Percentiles rank a stretch among this genome's conserved stretches.
These are phyloP conservation scores for Plusia festucae DNA, from an alignment of 2,888 invertebrate species.

Conservation along the genomic window DNA sequence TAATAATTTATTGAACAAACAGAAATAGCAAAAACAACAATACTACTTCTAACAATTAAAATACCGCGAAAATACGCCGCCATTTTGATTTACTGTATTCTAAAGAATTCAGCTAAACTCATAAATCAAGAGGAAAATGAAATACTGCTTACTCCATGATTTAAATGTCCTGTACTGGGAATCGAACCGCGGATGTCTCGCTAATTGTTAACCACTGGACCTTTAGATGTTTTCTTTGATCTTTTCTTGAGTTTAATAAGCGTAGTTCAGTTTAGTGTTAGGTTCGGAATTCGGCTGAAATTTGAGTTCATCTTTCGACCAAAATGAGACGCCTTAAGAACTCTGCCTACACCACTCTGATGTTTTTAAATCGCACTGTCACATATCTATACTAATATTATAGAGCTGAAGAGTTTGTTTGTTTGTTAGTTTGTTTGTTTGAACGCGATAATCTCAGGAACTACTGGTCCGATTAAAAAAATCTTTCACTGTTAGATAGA, in stretches of 20 bases:
- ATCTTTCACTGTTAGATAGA: no score
- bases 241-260: slow-evolving; percentile 22
- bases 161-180: slow-evolving; percentile 60
- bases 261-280: slow-evolving; percentile 22
- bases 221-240: slow-evolving; percentile 45
- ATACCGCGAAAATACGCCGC: slow-evolving; percentile 13
- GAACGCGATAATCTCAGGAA: no score
- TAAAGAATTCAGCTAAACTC: slow-evolving; percentile 30
- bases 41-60: neutral
- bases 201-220: slow-evolving; percentile 56
- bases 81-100: slow-evolving; percentile 37
- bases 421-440: no score
- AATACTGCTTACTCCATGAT: slow-evolving; percentile 49
- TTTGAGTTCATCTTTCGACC: slow-evolving; percentile 14
- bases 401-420: no score
- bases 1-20: neutral
- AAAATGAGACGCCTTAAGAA: no score
- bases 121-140: slow-evolving; percentile 54
- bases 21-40: neutral
- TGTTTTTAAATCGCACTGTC: no score
- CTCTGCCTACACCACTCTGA: no score
- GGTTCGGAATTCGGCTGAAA: neutral
- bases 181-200: slow-evolving; percentile 57
- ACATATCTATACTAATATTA: no score
- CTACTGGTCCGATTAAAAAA: no score